Conservation (phyloP, 2,113 vertebrate species). For the Ailuropoda melanoleuca region DNA sequence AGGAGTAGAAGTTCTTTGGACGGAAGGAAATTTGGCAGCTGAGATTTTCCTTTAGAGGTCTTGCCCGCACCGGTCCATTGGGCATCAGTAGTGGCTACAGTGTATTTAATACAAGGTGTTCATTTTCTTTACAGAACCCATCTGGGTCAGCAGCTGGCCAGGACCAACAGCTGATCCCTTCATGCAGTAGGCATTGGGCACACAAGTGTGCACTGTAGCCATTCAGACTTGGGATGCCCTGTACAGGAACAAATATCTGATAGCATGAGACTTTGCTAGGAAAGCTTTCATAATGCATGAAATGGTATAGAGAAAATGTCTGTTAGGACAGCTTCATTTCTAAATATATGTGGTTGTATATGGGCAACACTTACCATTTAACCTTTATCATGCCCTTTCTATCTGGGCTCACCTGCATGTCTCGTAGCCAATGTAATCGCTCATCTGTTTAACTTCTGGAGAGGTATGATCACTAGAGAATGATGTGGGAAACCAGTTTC, state of each 20-base stretch:
- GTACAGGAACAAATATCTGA: constrained; percentile 45
- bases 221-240: constrained; percentile 41
- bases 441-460: constrained; percentile 36
- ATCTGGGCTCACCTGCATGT: not conserved
- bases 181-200: constrained; percentile 67
- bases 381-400: not conserved
- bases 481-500: constrained; percentile 40
- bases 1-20: not conserved
- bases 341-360: not conserved
- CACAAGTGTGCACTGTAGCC: constrained; percentile 40
- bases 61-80: not conserved
- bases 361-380: not conserved
- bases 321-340: not conserved
- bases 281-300: not conserved
- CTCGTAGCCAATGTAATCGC: not conserved
- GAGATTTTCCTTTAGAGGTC: not conserved
- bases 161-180: constrained; percentile 68
- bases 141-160: constrained; percentile 61
- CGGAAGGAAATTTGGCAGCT: not conserved
- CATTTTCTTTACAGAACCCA: constrained; percentile 58
- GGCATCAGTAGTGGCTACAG: not conserved
- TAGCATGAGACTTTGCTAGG: not conserved
- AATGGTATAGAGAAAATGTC: not conserved
- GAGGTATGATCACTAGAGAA: not conserved
- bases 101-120: constrained; percentile 49